Evolutionary conservation across 2,113 vertebrate species (phyloP).

Genomic region (Nycticryphes semicollaris): DNA sequence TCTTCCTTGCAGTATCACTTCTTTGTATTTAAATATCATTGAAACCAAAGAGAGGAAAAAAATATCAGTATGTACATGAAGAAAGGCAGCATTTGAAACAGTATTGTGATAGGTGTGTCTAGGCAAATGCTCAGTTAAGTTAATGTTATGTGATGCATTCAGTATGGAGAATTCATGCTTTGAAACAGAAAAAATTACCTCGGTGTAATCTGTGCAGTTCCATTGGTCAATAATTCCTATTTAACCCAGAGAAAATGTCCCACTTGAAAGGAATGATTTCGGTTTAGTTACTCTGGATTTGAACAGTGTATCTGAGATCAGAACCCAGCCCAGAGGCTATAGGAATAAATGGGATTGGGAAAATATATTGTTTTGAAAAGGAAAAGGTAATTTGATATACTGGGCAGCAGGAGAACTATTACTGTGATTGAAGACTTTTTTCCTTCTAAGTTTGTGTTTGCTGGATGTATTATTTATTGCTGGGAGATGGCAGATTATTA

Average conservation of each 20-base stretch:
- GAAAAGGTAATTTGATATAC: constrained; percentile 71
- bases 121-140: background rate
- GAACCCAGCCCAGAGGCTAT: constrained; percentile 44
- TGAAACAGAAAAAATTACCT: constrained; percentile 26
- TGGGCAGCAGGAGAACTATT: constrained; percentile 67
- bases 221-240: constrained; percentile 30
- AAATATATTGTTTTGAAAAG: constrained; percentile 71
- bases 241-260: constrained; percentile 42
- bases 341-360: constrained; percentile 60
- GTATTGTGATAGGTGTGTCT: background rate
- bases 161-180: background rate
- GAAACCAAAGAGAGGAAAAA: background rate
- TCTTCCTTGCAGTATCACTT: background rate
- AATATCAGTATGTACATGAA: background rate
- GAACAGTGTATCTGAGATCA: constrained; percentile 56
- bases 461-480: constrained; percentile 41
- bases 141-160: background rate
- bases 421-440: constrained; percentile 71
- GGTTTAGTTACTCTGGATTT: constrained; percentile 36
- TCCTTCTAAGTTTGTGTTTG: constrained; percentile 32
- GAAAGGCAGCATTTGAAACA: background rate
- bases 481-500: constrained; percentile 41
- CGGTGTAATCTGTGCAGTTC: background rate
- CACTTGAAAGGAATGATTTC: constrained; percentile 47
- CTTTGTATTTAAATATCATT: background rate